Percentiles rank a stretch among this genome's conserved stretches.
phyloP scores from a whole-genome alignment of 2,113 vertebrate species.

The Rhea pennata region DNA sequence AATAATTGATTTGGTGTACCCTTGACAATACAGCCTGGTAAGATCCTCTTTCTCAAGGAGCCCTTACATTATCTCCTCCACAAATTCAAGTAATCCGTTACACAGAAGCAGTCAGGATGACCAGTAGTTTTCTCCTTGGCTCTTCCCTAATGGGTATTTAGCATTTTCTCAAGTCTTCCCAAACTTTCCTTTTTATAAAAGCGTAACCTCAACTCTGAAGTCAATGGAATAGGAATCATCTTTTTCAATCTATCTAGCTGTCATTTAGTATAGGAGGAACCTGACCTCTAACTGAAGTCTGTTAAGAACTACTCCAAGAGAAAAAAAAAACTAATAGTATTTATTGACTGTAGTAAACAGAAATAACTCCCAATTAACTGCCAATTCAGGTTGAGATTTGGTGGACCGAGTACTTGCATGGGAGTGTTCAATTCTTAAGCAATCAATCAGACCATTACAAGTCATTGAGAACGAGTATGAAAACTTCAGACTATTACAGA shows the following conservation, averaged over 20 bases:
- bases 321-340: background rate
- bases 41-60: background rate
- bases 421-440: background rate
- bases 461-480: background rate
- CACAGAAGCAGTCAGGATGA: background rate
- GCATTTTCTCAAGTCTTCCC: background rate
- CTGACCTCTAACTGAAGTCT: background rate
- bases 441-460: background rate
- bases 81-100: background rate
- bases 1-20: background rate
- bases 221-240: background rate
- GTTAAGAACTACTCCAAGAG: background rate
- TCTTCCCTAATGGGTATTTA: background rate
- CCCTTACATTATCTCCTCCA: no score
- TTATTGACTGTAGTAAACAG: background rate
- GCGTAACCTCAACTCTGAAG: background rate
- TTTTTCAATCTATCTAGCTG: background rate
- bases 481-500: background rate
- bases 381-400: background rate
- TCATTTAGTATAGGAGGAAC: background rate
- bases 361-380: constrained; percentile 12
- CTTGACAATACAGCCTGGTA: background rate
- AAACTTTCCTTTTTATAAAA: background rate
- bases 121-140: background rate
- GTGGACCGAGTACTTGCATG: background rate